These are phyloP conservation scores for Hypercompe scribonia DNA, from an alignment of 2,888 invertebrate genomes.

Conservation along the genomic window DNA sequence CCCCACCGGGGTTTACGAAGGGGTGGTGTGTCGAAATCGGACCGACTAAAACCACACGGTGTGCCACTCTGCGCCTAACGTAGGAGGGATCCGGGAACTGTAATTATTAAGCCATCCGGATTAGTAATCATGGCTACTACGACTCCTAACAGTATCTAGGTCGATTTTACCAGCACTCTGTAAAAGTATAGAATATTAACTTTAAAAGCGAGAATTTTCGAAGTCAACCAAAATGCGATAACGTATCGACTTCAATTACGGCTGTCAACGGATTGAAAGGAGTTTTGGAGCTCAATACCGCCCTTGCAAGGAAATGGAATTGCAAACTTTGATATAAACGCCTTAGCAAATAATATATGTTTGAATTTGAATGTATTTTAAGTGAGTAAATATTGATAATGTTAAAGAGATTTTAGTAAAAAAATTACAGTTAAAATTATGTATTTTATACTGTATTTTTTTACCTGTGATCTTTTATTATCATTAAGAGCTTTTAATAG, in stretches of 20 bases:
- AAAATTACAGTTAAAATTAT: neutral
- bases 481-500: too few relatives aligned
- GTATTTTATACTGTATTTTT: too few relatives aligned
- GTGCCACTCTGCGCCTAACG: too few relatives aligned
- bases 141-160: too few relatives aligned
- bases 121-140: too few relatives aligned
- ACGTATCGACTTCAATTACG: constrained; percentile 62
- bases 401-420: neutral
- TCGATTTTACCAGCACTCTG: too few relatives aligned
- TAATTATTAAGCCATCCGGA: too few relatives aligned
- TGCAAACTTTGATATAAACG: constrained; percentile 26
- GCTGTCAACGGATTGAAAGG: constrained; percentile 52
- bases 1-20: too few relatives aligned
- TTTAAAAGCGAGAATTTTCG: constrained; percentile 25
- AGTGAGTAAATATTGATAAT: neutral
- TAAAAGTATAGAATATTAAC: constrained; percentile 9
- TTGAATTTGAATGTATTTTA: constrained; percentile 9
- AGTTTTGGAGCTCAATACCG: constrained; percentile 23
- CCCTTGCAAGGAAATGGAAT: constrained; percentile 22
- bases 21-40: too few relatives aligned
- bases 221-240: constrained; percentile 47
- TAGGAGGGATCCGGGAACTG: too few relatives aligned
- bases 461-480: too few relatives aligned
- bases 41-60: too few relatives aligned
- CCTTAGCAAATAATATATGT: constrained; percentile 15